phyloP scores from a whole-genome alignment of 2,797 vertebrate species.

The Oreortyx pictus region DNA sequence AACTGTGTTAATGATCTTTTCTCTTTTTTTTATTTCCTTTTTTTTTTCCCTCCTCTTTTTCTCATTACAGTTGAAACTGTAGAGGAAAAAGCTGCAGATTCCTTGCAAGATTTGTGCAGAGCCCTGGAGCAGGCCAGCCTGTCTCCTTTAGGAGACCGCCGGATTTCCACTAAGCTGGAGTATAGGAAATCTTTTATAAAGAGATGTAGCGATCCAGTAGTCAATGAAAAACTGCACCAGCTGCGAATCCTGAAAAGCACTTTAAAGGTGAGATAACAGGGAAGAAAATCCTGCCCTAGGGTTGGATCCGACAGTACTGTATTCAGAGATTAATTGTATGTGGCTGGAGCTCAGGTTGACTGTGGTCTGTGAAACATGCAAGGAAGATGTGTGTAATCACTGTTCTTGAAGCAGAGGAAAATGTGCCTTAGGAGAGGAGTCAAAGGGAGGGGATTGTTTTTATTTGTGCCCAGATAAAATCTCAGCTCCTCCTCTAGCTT shows the following conservation, averaged over 20 bases:
- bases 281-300: conserved; percentile 21
- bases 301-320: background rate
- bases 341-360: conserved; percentile 26
- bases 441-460: background rate
- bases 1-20: conserved; percentile 38
- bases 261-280: conserved; percentile 88
- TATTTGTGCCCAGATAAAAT: conserved; percentile 33
- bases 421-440: background rate
- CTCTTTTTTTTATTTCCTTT: conserved; percentile 45
- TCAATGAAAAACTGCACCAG: conserved; percentile 96
- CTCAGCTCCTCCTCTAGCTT: conserved; percentile 24
- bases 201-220: conserved; percentile 92
- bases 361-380: background rate
- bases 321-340: background rate
- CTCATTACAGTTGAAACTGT: conserved; percentile 80
- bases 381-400: background rate
- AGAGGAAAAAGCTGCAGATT: conserved; percentile 87
- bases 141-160: conserved; percentile 91
- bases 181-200: conserved; percentile 94
- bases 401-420: background rate
- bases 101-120: conserved; percentile 93
- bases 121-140: conserved; percentile 94
- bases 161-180: conserved; percentile 90
- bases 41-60: background rate
- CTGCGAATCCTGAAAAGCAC: conserved; percentile 97